Conservation (phyloP, 2,113 vertebrate genomes). For the Cavia porcellus region DNA sequence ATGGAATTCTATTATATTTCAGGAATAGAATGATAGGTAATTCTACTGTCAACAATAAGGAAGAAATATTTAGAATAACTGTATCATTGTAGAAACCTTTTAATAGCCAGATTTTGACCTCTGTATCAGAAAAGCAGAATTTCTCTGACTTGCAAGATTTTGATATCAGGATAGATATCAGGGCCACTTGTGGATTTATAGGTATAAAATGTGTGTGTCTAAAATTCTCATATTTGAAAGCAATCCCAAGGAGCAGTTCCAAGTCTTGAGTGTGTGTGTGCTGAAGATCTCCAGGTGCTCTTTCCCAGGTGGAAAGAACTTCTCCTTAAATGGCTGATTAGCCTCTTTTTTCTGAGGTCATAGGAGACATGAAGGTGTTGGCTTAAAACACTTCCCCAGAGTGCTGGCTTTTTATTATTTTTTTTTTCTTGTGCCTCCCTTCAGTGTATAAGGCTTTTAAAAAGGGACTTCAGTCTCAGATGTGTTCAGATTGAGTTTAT, state of each 20-base stretch:
- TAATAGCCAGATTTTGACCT: not conserved
- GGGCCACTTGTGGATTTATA: not conserved
- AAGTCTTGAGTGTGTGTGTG: not conserved
- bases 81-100: not conserved
- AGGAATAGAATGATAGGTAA: not conserved
- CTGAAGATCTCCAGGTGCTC: not conserved
- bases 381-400: constrained; percentile 65
- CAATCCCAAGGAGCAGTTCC: not conserved
- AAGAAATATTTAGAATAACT: constrained; percentile 32
- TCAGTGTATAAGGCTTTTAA: constrained; percentile 82
- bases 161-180: not conserved
- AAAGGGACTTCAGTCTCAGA: constrained; percentile 83
- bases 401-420: constrained; percentile 22
- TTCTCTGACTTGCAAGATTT: not conserved
- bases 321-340: constrained; percentile 55
- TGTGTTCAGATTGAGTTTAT: constrained; percentile 80
- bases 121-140: not conserved
- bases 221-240: not conserved
- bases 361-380: constrained; percentile 70
- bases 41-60: constrained; percentile 23
- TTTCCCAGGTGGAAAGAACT: not conserved
- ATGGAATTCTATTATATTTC: constrained; percentile 32
- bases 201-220: not conserved
- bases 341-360: constrained; percentile 63
- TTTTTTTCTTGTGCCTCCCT: not conserved